Evolutionary conservation across 2,888 invertebrate genomes (phyloP).

Genomic region (Chesias legatella): DNA sequence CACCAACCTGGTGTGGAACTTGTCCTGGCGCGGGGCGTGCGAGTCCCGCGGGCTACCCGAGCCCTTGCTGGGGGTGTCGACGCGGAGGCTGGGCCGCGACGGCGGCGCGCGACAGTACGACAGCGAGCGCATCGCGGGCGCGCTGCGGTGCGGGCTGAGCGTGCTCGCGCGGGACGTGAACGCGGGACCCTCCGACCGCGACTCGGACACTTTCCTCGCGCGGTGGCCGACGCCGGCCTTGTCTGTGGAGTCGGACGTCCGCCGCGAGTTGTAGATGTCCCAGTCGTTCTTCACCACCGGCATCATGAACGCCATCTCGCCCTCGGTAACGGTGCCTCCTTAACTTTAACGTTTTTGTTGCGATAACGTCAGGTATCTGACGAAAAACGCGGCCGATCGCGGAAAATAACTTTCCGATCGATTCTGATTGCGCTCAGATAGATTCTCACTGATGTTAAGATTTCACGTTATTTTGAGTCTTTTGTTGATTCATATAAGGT

Average conservation of each 20-base stretch:
- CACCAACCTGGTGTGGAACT: slow-evolving; percentile 89
- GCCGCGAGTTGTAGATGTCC: slow-evolving; percentile 93
- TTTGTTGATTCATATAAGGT: slow-evolving; percentile 30
- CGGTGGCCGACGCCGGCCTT: slow-evolving; percentile 61
- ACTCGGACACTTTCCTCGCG: slow-evolving; percentile 87
- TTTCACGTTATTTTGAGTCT: slow-evolving; percentile 35
- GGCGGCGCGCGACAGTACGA: slow-evolving; percentile 73
- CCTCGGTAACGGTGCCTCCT: slow-evolving; percentile 64
- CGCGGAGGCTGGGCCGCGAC: slow-evolving; percentile 82
- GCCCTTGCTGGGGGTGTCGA: slow-evolving; percentile 83
- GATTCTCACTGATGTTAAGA: slow-evolving; percentile 33
- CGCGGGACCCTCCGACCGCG: slow-evolving; percentile 86
- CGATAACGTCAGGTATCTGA: slow-evolving; percentile 43
- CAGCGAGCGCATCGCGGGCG: slow-evolving; percentile 83
- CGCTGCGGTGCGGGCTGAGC: slow-evolving; percentile 83
- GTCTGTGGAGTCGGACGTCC: slow-evolving; percentile 85
- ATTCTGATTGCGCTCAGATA: slow-evolving; percentile 23
- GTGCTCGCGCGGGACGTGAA: slow-evolving; percentile 73
- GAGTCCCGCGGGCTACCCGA: slow-evolving; percentile 82
- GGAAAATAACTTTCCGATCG: slow-evolving; percentile 43
- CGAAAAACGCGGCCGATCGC: slow-evolving; percentile 40
- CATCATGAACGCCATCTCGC: slow-evolving; percentile 96
- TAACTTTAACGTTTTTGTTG: slow-evolving; percentile 68
- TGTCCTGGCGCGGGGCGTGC: slow-evolving; percentile 80
- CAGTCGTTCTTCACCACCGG: slow-evolving; percentile 96